phyloP scores from a whole-genome alignment of 2,888 invertebrate species.

The Chydorus sphaericus region DNA sequence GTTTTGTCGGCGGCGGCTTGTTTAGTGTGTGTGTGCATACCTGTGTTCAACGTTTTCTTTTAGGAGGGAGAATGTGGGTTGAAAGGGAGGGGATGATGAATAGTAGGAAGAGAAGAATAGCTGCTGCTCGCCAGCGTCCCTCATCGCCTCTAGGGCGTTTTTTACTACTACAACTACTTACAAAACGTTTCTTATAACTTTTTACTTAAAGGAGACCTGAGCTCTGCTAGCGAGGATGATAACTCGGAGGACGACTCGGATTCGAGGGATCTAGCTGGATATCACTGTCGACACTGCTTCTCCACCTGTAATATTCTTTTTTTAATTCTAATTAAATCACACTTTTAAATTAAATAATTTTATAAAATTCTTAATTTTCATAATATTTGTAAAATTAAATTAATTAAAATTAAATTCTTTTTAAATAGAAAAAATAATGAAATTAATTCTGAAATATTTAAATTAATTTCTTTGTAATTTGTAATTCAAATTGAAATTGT shows the following conservation, averaged over 20 bases:
- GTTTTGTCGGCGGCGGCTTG: too few relatives aligned
- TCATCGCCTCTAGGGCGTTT: too few relatives aligned
- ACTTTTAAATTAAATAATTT: too few relatives aligned
- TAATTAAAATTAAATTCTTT: background rate
- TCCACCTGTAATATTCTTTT: conserved; percentile 40
- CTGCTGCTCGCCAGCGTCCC: too few relatives aligned
- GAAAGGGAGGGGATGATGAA: too few relatives aligned
- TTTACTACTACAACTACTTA: too few relatives aligned
- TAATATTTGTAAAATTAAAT: background rate
- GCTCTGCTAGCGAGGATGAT: conserved; percentile 48
- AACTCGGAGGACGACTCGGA: conserved; percentile 92
- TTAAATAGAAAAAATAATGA: background rate
- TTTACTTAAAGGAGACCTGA: conserved; percentile 44
- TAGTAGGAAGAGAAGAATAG: too few relatives aligned
- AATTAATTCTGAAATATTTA: background rate
- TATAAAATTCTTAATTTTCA: background rate
- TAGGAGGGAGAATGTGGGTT: too few relatives aligned
- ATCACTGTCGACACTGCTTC: conserved; percentile 57
- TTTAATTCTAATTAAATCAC: background rate
- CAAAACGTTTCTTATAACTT: too few relatives aligned
- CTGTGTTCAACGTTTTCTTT: too few relatives aligned
- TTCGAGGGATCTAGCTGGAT: conserved; percentile 61
- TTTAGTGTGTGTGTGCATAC: too few relatives aligned
- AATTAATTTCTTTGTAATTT: conserved; percentile 6
- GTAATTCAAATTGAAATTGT: too few relatives aligned